phyloP scores from a whole-genome alignment of 2,797 vertebrate genomes.

The Miichthys miiuy region DNA sequence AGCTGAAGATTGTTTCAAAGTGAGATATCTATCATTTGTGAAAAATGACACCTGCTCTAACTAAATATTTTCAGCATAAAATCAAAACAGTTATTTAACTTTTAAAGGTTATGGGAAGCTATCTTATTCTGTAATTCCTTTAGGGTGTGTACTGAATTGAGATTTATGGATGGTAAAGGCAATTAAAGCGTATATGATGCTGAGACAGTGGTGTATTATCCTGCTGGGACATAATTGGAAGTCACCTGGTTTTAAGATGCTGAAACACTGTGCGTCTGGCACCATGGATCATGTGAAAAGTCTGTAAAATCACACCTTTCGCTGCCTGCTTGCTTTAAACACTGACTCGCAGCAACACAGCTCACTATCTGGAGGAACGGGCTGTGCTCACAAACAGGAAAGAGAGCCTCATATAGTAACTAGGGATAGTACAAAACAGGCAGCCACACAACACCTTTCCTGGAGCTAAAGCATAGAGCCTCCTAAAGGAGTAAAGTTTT shows the following conservation, averaged over 20 bases:
- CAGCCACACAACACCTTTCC: not conserved
- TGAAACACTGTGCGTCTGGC: conserved; percentile 40
- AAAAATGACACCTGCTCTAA: conserved; percentile 33
- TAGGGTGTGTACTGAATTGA: not conserved
- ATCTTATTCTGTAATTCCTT: conserved; percentile 28
- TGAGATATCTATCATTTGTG: conserved; percentile 38
- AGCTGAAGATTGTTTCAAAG: conserved; percentile 31
- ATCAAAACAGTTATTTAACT: conserved; percentile 32
- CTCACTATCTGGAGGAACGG: conserved; percentile 48
- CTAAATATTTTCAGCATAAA: conserved; percentile 21
- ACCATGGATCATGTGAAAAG: conserved; percentile 33
- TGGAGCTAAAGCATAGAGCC: conserved; percentile 7
- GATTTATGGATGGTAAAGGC: conserved; percentile 38
- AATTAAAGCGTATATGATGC: conserved; percentile 51
- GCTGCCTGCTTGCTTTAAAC: conserved; percentile 38
- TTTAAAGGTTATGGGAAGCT: conserved; percentile 17
- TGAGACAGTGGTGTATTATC: conserved; percentile 40
- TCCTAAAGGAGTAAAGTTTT: conserved; percentile 24
- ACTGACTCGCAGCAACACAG: conserved; percentile 38
- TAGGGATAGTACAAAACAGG: conserved; percentile 4
- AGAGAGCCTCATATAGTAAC: conserved; percentile 28
- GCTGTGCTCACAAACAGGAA: conserved; percentile 40
- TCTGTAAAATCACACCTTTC: conserved; percentile 57
- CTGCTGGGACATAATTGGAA: conserved; percentile 48
- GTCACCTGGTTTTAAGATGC: conserved; percentile 32